A percentile compares a stretch with the other conserved stretches of the same genome.
Evolutionary conservation across 2,797 vertebrate species (phyloP).

Genomic region (Fistularia tabacaria): DNA sequence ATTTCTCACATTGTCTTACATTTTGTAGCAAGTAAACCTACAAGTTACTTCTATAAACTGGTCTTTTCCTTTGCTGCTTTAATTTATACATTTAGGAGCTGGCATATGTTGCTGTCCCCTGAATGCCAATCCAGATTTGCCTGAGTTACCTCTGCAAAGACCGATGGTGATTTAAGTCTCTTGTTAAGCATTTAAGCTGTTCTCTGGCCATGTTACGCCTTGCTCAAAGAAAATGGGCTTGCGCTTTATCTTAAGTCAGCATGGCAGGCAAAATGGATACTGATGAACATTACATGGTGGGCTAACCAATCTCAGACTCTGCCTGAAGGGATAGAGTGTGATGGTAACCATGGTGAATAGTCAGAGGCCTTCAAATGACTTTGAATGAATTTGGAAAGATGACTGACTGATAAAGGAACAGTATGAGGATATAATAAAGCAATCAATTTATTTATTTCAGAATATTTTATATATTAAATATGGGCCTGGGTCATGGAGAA

Average conservation of each 20-base stretch:
- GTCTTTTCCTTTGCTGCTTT: neutral
- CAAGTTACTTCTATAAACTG: neutral
- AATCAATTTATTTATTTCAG: neutral
- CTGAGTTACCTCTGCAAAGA: slow-evolving; percentile 14
- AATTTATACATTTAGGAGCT: slow-evolving; percentile 9
- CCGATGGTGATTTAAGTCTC: slow-evolving; percentile 16
- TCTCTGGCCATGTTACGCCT: slow-evolving; percentile 18
- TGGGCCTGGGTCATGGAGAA: no score
- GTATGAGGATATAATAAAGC: neutral
- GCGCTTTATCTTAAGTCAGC: slow-evolving; percentile 17
- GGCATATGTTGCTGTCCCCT: slow-evolving; percentile 1
- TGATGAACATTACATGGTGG: slow-evolving; percentile 1
- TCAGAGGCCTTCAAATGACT: slow-evolving; percentile 2
- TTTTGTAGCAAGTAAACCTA: no score
- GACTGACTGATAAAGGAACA: neutral
- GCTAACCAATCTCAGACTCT: slow-evolving; percentile 6
- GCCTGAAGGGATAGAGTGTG: neutral
- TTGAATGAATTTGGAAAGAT: slow-evolving; percentile 8
- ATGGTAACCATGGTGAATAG: slow-evolving; percentile 1
- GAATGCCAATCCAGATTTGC: slow-evolving; percentile 11
- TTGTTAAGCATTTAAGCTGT: slow-evolving; percentile 29
- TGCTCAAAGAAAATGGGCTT: slow-evolving; percentile 17
- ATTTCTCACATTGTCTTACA: no score
- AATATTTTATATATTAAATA: neutral
- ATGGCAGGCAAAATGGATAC: slow-evolving; percentile 17